phyloP scores from a whole-genome alignment of 2,888 invertebrate genomes.

The Stenoptilia bipunctidactyla region DNA sequence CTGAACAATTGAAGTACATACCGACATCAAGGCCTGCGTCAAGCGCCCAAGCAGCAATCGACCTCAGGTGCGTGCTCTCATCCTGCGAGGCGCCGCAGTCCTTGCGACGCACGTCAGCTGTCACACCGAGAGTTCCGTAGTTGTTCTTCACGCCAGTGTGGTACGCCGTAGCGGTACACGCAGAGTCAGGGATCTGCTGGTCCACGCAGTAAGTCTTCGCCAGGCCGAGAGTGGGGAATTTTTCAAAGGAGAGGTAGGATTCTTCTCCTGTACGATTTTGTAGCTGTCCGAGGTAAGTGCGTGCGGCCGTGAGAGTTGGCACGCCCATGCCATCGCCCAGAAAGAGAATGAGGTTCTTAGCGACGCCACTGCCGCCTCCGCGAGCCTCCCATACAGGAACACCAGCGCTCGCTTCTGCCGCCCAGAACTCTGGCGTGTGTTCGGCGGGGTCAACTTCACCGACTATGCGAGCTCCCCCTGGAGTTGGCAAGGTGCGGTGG shows the following conservation, averaged over 20 bases:
- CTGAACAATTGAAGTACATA: too few species aligned
- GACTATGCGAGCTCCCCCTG: background rate
- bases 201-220: conserved; percentile 74
- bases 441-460: background rate
- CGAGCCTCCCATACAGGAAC: conserved; percentile 18
- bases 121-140: conserved; percentile 75
- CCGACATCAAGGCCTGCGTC: conserved; percentile 44
- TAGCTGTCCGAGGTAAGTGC: conserved; percentile 75
- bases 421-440: conserved; percentile 3
- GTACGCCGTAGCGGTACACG: conserved; percentile 78
- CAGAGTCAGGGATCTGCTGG: conserved; percentile 78
- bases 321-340: conserved; percentile 84
- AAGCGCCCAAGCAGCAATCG: conserved; percentile 78
- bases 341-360: conserved; percentile 76
- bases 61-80: conserved; percentile 63
- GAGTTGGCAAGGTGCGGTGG: too few species aligned
- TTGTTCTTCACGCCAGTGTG: conserved; percentile 77
- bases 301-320: conserved; percentile 75
- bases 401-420: conserved; percentile 15
- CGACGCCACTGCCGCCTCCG: conserved; percentile 13
- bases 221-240: conserved; percentile 72
- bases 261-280: conserved; percentile 69
- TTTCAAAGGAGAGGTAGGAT: conserved; percentile 70
- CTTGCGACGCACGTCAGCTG: conserved; percentile 67
- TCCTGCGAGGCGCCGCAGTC: conserved; percentile 71